Conservation (phyloP, 2,888 invertebrate genomes). For the Drosophila affinis region DNA sequence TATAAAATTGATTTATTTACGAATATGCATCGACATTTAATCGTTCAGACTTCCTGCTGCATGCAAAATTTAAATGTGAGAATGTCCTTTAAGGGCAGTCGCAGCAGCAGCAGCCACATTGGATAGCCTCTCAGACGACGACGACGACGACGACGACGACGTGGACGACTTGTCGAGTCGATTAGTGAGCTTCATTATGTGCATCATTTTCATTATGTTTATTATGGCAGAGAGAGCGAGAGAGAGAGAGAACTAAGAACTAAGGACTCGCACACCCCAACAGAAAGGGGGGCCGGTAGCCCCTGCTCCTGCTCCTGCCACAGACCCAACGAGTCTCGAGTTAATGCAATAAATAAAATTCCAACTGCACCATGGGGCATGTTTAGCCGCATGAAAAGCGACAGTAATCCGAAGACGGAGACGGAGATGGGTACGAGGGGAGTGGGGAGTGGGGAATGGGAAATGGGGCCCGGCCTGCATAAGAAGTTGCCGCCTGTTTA, state of each 20-base stretch:
- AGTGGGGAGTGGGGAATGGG: too few relatives aligned
- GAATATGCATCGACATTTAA: slow-evolving; percentile 52
- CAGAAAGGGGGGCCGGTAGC: slow-evolving; percentile 3
- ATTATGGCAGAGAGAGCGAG: slow-evolving; percentile 45
- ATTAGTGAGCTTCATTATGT: slow-evolving; percentile 76
- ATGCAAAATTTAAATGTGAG: background rate
- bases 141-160: background rate
- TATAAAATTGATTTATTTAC: slow-evolving; percentile 59
- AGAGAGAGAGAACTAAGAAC: too few relatives aligned
- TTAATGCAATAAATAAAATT: slow-evolving; percentile 80
- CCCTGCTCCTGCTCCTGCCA: slow-evolving; percentile 11
- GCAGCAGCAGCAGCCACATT: background rate
- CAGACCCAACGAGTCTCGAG: slow-evolving; percentile 58
- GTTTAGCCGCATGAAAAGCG: slow-evolving; percentile 79
- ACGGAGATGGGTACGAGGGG: background rate
- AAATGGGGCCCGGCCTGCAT: slow-evolving; percentile 49
- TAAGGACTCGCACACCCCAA: too few relatives aligned
- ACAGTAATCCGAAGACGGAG: slow-evolving; percentile 60
- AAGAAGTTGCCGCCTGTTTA: slow-evolving; percentile 77
- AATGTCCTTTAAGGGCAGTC: slow-evolving; percentile 28
- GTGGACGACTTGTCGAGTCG: slow-evolving; percentile 50
- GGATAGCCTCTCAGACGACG: background rate
- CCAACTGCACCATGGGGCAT: slow-evolving; percentile 77
- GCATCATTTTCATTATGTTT: slow-evolving; percentile 76
- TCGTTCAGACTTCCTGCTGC: slow-evolving; percentile 56